phyloP scores from a whole-genome alignment of 2,797 vertebrate genomes.

The Etheostoma nigrum region DNA sequence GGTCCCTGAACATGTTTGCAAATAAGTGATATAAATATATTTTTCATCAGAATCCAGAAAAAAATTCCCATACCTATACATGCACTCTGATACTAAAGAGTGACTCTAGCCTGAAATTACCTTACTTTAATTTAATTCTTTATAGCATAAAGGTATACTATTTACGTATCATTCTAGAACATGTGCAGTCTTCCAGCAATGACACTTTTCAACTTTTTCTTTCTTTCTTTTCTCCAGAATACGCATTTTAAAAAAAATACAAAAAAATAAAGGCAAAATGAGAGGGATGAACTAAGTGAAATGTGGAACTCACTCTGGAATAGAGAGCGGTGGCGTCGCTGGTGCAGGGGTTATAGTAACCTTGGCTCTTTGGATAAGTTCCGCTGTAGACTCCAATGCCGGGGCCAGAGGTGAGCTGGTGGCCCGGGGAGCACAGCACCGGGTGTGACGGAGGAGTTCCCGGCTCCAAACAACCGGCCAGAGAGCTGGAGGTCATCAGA shows the following conservation, averaged over 20 bases:
- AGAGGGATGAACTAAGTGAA: neutral
- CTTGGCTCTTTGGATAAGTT: conserved; percentile 89
- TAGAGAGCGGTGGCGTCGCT: conserved; percentile 92
- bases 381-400: conserved; percentile 91
- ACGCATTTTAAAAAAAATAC: neutral
- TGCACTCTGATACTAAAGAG: neutral
- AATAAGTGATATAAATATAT: conserved; percentile 3
- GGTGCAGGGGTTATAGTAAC: conserved; percentile 91
- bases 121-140: too few species aligned
- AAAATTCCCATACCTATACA: neutral
- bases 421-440: conserved; percentile 90
- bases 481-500: conserved; percentile 91
- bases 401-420: conserved; percentile 89
- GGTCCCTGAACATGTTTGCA: conserved; percentile 85
- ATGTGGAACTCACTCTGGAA: conserved; percentile 86
- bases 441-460: conserved; percentile 88
- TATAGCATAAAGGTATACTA: neutral
- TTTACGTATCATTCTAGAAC: neutral
- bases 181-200: neutral
- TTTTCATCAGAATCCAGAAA: neutral
- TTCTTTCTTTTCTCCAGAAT: neutral
- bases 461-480: conserved; percentile 92
- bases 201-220: neutral
- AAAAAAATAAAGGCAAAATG: neutral
- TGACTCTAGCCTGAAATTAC: neutral